Evolutionary conservation across 2,113 vertebrate genomes (phyloP).

Genomic region (mouse (Mus musculus)): DNA sequence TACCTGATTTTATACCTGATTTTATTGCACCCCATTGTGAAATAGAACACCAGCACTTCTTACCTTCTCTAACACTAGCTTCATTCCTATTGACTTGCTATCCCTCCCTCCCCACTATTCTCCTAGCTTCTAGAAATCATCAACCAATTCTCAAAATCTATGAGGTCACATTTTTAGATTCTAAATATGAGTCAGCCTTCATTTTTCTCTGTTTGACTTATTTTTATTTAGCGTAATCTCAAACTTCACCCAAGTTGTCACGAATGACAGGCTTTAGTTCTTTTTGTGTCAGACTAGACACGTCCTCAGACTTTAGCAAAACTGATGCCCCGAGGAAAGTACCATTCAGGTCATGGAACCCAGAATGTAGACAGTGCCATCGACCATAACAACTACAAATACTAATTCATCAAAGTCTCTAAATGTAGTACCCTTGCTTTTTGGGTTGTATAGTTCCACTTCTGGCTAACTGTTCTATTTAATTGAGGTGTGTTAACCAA

Average conservation of each 20-base stretch:
- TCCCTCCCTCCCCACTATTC: not conserved
- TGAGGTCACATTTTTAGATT: not conserved
- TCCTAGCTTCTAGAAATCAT: not conserved
- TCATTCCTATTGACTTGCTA: too few relatives aligned
- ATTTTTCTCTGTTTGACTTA: not conserved
- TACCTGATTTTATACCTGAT: not conserved
- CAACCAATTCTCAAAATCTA: not conserved
- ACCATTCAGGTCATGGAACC: not conserved
- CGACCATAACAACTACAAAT: not conserved
- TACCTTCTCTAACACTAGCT: not conserved
- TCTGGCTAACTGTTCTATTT: not conserved
- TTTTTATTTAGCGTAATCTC: not conserved
- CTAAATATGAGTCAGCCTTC: too few relatives aligned
- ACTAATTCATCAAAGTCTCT: not conserved
- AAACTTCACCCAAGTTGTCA: not conserved
- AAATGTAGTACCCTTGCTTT: not conserved
- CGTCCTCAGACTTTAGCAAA: not conserved
- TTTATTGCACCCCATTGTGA: not conserved
- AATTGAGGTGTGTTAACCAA: not conserved
- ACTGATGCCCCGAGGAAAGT: not conserved
- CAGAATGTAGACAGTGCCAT: not conserved
- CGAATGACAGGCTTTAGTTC: not conserved
- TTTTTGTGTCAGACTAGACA: not conserved
- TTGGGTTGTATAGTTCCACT: not conserved
- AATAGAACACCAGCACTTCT: not conserved